phyloP scores from a whole-genome alignment of 2,797 vertebrate species.

The Lates japonicus region DNA sequence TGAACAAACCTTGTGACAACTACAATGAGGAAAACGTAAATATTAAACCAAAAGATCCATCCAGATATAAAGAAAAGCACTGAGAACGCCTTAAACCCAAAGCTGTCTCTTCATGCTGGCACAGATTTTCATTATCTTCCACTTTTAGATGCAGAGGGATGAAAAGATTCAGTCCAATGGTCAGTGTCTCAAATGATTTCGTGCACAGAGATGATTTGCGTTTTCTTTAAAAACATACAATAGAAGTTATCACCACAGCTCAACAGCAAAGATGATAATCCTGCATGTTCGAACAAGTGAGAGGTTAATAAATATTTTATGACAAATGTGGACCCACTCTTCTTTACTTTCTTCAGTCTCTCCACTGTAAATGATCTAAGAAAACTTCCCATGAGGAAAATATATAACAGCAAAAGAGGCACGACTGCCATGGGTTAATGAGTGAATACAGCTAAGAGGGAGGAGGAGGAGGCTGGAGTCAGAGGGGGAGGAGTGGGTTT shows the following conservation, averaged over 20 bases:
- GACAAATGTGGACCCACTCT: neutral
- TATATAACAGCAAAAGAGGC: conserved; percentile 34
- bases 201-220: too few relatives aligned
- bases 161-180: neutral
- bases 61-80: neutral
- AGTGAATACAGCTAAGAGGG: conserved; percentile 20
- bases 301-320: conserved; percentile 28
- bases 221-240: too few relatives aligned
- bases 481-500: conserved; percentile 36
- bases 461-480: conserved; percentile 16
- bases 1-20: too few relatives aligned
- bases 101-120: neutral
- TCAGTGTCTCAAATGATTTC: neutral
- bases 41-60: neutral
- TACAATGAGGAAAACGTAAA: too few relatives aligned
- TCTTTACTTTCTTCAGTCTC: too few relatives aligned
- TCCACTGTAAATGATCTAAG: conserved; percentile 27
- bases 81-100: neutral
- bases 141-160: neutral
- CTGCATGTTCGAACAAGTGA: conserved; percentile 8
- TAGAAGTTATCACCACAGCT: neutral
- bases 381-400: conserved; percentile 15
- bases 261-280: neutral
- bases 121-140: neutral
- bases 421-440: conserved; percentile 31